Evolutionary conservation across 64 coral and sea anemone genomes (phyloP), one percentile per base, ranked within the genome.

Genomic region (Dendronephthya gigantea): DNA sequence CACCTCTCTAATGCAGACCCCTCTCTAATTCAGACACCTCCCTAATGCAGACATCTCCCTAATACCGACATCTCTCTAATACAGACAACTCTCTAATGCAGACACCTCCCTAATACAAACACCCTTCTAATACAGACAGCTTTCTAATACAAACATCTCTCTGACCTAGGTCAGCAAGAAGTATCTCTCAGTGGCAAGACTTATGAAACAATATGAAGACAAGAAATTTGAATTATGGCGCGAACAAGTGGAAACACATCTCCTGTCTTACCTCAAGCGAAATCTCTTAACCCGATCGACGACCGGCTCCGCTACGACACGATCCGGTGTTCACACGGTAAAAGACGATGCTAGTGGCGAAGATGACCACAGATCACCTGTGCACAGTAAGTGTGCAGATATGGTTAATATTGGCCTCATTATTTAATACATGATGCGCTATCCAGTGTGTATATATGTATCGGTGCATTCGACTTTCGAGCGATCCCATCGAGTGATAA

Each of bases 181-280:
- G 84, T 98, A 98, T 39, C 89, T 98, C 1, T 85, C 81, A 70
- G 95, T 93, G n/a, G 95, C 95, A 33, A 86, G 95, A 35, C 66
- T 93, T 55, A 98, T 98, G 95, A 98, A 98, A 40, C 92, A 98
- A 19, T 98, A 98, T 79, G 95, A 98, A 90, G 95, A 98, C 82
- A 98, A 86, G 83, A 98, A 98, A 72, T 93, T 93, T 40, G 92
- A 93, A 37, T 82, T 90, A 35, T 98, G 95, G 95, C 90, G 83
- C 51, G 95, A 98, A 49, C 95, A 98, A 66, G 86, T 91, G 29
- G 95, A 98, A 47, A 84, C 95, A n/a, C 93, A 98, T 76, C 92
- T 98, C 6, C 41, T 98, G 84, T 91, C 91, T 28, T 98, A 98
- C 31, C 90, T 98, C 14, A 98, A 98, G 84, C 91, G 91, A 38